Conservation (phyloP, 2,888 invertebrate genomes). For the Oxycera nigricornis region DNA sequence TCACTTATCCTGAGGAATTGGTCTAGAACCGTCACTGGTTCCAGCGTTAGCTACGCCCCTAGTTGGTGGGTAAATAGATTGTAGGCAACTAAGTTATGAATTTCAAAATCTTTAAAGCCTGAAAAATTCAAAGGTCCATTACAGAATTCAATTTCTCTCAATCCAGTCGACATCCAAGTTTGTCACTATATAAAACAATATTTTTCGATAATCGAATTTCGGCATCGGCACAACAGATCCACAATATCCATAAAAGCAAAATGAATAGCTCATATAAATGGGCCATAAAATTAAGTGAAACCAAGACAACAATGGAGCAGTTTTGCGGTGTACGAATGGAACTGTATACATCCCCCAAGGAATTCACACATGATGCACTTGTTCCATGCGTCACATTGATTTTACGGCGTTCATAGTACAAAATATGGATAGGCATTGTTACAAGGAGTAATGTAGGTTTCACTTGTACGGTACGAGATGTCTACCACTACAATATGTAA, state of each 20-base stretch:
- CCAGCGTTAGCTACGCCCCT: too few relatives aligned
- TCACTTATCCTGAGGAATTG: too few relatives aligned
- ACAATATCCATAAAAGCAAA: neutral
- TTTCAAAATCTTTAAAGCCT: too few relatives aligned
- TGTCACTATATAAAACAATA: neutral
- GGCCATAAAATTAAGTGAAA: constrained; percentile 17
- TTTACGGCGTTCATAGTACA: neutral
- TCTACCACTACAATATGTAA: neutral
- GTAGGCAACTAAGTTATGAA: too few relatives aligned
- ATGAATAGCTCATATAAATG: constrained; percentile 1
- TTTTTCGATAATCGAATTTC: neutral
- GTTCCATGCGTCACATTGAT: neutral
- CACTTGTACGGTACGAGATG: neutral
- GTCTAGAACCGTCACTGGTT: too few relatives aligned
- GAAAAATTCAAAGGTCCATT: too few relatives aligned
- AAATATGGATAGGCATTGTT: neutral
- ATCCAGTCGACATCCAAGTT: too few relatives aligned
- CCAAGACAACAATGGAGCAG: neutral
- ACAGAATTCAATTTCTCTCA: too few relatives aligned
- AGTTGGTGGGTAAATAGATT: too few relatives aligned
- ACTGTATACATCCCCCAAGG: neutral
- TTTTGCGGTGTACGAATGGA: neutral
- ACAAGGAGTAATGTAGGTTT: neutral
- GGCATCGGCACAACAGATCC: too few relatives aligned
- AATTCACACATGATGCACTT: neutral